Conservation (phyloP, 1,140 invertebrate genomes). For the Drosophila hydei region DNA sequence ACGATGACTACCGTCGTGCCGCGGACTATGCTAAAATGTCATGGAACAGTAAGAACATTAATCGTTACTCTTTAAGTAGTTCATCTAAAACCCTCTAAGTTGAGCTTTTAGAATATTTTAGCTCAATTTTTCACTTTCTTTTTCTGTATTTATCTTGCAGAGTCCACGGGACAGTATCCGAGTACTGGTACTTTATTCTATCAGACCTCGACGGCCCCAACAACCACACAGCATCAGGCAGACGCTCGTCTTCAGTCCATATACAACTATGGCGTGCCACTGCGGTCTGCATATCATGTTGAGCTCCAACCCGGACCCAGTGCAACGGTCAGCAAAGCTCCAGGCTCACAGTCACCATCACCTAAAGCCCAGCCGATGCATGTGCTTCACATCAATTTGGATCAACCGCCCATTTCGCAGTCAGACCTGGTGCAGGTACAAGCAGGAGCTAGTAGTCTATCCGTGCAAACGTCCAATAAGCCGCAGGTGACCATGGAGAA, state of each 20-base stretch:
- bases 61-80: constrained; percentile 44
- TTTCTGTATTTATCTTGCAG: constrained; percentile 47
- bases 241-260: constrained; percentile 71
- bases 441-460: constrained; percentile 42
- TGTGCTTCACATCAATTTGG: constrained; percentile 79
- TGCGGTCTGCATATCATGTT: constrained; percentile 71
- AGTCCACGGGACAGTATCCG: constrained; percentile 73
- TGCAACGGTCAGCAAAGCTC: constrained; percentile 57
- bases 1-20: constrained; percentile 89
- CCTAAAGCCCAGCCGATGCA: constrained; percentile 68
- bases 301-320: constrained; percentile 55
- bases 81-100: constrained; percentile 29
- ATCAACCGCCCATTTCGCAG: constrained; percentile 78
- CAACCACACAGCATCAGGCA: constrained; percentile 69
- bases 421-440: constrained; percentile 61
- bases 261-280: constrained; percentile 68
- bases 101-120: neutral
- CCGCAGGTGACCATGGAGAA: constrained; percentile 82
- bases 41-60: constrained; percentile 90
- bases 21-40: constrained; percentile 90
- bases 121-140: neutral
- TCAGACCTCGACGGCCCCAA: constrained; percentile 72
- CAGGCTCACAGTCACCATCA: constrained; percentile 59
- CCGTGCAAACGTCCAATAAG: constrained; percentile 62
- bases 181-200: constrained; percentile 77